A percentile compares a stretch with the other conserved stretches of the same genome.
Evolutionary conservation across 2,113 vertebrate genomes (phyloP).

Genomic region (Clarias macrocephalus): DNA sequence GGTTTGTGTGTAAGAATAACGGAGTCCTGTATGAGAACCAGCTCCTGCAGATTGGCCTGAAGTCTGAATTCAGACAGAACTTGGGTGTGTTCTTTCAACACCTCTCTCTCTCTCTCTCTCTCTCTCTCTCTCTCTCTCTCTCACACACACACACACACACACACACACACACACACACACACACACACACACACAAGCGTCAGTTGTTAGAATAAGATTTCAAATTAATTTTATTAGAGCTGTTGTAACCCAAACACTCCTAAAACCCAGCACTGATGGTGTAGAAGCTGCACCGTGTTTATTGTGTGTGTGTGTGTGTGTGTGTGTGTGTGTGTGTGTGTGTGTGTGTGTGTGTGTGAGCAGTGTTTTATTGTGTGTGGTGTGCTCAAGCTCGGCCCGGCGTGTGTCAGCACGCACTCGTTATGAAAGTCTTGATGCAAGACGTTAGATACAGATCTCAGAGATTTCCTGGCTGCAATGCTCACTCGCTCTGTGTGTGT

Average conservation of each 20-base stretch:
- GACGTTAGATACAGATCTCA: neutral
- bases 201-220: neutral
- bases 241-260: neutral
- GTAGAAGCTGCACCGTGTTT: neutral
- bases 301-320: neutral
- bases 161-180: neutral
- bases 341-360: neutral
- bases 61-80: constrained; percentile 92
- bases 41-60: constrained; percentile 90
- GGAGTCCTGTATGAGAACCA: constrained; percentile 93
- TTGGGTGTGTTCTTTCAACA: constrained; percentile 72
- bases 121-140: neutral
- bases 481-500: neutral
- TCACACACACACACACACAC: neutral
- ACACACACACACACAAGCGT: neutral
- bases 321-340: neutral
- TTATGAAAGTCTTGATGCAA: neutral
- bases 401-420: neutral
- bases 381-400: neutral
- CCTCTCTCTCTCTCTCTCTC: neutral
- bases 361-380: neutral
- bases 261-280: neutral
- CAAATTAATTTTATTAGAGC: neutral
- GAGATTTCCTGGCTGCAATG: neutral
- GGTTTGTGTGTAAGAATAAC: constrained; percentile 94